phyloP scores from a whole-genome alignment of 2,113 vertebrate species.

The Perca schrenkii region DNA sequence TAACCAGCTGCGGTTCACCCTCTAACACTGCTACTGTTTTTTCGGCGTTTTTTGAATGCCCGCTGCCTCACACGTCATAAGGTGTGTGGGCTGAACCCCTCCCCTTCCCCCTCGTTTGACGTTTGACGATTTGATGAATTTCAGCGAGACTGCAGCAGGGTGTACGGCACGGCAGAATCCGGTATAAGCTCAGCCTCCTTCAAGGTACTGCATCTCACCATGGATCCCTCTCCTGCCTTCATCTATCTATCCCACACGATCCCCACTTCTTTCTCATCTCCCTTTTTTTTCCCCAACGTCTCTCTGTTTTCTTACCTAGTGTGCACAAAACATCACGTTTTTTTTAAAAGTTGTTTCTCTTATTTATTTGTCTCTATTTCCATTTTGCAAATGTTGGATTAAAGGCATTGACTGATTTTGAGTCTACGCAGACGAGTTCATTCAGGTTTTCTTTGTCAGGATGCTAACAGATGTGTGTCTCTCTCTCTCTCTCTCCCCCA shows the following conservation, averaged over 20 bases:
- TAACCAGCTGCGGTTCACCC: conserved; percentile 73
- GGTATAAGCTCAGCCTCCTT: conserved; percentile 90
- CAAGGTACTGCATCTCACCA: conserved; percentile 85
- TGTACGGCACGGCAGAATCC: conserved; percentile 89
- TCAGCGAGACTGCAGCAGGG: conserved; percentile 87
- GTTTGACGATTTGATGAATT: conserved; percentile 85
- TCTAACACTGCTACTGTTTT: conserved; percentile 68
- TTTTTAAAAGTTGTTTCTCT: neutral
- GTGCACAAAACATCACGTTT: conserved; percentile 20
- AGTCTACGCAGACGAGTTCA: conserved; percentile 10
- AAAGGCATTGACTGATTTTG: neutral
- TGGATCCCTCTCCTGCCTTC: conserved; percentile 50
- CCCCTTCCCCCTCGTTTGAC: conserved; percentile 70
- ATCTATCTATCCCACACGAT: conserved; percentile 39
- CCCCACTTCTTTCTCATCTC: conserved; percentile 39
- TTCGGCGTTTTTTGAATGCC: conserved; percentile 51
- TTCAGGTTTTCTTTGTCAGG: conserved; percentile 26
- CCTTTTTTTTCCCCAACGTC: conserved; percentile 29
- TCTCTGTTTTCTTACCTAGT: conserved; percentile 25
- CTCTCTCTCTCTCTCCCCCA: conserved; percentile 89
- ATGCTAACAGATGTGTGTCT: conserved; percentile 86
- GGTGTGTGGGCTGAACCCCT: conserved; percentile 73
- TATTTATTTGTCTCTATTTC: neutral
- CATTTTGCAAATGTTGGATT: conserved; percentile 31
- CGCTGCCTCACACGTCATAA: conserved; percentile 63